These are phyloP conservation scores for Mesocricetus auratus DNA, from an alignment of 2,113 vertebrate species.

Conservation along the genomic window DNA sequence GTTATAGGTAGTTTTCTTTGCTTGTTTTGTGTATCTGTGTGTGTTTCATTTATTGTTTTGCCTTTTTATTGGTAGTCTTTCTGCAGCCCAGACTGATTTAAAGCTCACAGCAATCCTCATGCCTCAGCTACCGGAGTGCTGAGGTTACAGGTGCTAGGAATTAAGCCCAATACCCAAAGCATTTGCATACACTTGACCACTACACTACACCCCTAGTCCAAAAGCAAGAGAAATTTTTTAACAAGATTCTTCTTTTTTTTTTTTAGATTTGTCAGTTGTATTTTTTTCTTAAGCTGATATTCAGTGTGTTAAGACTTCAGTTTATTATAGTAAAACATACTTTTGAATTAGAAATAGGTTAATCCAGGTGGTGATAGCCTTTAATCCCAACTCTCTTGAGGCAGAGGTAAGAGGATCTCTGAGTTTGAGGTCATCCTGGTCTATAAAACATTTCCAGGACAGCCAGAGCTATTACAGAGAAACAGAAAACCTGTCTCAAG, in stretches of 20 bases:
- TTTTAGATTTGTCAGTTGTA: background rate
- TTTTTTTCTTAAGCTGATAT: background rate
- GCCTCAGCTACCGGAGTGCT: background rate
- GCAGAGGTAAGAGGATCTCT: background rate
- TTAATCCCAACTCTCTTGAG: background rate
- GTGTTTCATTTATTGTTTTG: background rate
- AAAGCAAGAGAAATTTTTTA: background rate
- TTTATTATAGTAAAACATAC: constrained; percentile 6
- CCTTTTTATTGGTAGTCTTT: background rate
- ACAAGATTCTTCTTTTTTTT: background rate
- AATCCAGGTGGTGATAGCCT: background rate
- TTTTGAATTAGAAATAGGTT: constrained; percentile 55
- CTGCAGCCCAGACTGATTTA: background rate
- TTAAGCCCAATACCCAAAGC: background rate
- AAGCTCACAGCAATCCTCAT: background rate
- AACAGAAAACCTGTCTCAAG: background rate
- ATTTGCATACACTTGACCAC: background rate
- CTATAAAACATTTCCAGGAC: background rate
- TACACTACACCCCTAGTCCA: background rate
- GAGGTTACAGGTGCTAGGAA: background rate
- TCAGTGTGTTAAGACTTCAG: background rate
- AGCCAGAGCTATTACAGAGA: background rate
- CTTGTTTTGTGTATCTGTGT: background rate
- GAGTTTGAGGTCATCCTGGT: background rate
- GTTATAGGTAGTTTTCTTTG: background rate